Conservation (phyloP, 2,113 vertebrate species). For the Candoia aspera region DNA sequence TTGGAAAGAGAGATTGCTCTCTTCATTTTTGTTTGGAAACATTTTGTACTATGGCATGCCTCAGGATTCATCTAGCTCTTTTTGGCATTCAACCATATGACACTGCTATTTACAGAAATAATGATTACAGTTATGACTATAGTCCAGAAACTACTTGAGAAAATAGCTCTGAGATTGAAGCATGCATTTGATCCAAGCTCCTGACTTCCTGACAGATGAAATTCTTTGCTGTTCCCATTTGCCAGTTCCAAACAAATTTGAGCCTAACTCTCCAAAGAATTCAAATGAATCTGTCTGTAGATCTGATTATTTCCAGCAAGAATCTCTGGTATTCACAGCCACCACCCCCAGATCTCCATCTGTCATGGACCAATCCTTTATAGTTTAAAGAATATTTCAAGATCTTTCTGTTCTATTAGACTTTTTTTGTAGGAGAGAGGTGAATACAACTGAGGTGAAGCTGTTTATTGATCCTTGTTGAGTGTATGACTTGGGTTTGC, state of each 20-base stretch:
- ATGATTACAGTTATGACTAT: not conserved
- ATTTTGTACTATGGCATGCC: not conserved
- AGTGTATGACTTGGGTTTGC: not conserved
- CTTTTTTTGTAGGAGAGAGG: not conserved
- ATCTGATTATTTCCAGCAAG: conserved; percentile 5
- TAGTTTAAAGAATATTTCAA: conserved; percentile 12
- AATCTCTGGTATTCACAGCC: not conserved
- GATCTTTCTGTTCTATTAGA: not conserved
- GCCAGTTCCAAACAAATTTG: conserved; percentile 13
- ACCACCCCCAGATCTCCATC: not conserved
- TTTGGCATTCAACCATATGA: not conserved
- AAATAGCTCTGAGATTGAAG: not conserved
- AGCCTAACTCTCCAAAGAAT: conserved; percentile 15
- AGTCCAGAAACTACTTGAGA: not conserved
- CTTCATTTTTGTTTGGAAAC: not conserved
- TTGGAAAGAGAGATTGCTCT: not conserved
- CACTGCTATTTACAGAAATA: not conserved
- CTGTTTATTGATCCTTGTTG: not conserved
- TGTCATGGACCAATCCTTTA: not conserved
- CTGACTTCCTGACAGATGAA: not conserved
- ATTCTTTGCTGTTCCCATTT: not conserved
- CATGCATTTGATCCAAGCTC: not conserved
- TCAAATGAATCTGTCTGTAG: not conserved
- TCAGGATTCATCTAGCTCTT: not conserved
- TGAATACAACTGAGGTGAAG: conserved; percentile 7